Percentiles rank a stretch among this genome's conserved stretches.
phyloP scores from a whole-genome alignment of 1,140 invertebrate species.

The Zaprionus camerounensis region DNA sequence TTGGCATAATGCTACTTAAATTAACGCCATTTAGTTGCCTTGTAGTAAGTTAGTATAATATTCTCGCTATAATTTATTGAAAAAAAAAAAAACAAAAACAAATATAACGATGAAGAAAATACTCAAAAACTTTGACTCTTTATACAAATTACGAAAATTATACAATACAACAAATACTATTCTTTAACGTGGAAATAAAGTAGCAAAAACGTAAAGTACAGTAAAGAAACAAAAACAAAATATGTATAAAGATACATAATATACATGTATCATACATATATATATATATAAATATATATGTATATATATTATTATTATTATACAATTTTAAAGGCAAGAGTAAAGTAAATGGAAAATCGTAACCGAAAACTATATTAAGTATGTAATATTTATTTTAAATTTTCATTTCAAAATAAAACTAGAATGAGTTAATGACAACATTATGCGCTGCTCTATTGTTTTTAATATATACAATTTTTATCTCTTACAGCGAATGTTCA shows the following conservation, averaged over 20 bases:
- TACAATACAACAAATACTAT: constrained; percentile 69
- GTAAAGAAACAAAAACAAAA: constrained; percentile 31
- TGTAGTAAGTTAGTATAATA: constrained; percentile 78
- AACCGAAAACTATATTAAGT: constrained; percentile 69
- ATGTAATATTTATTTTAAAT: constrained; percentile 70
- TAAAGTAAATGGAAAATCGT: constrained; percentile 47
- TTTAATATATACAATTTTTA: neutral
- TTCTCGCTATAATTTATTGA: constrained; percentile 60
- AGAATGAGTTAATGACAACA: constrained; percentile 67
- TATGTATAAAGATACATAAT: constrained; percentile 47
- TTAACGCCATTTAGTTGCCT: constrained; percentile 84
- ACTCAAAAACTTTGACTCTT: constrained; percentile 48
- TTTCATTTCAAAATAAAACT: constrained; percentile 75
- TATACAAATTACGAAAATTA: constrained; percentile 55
- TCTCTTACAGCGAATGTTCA: neutral
- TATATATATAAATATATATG: constrained; percentile 68
- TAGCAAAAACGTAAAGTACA: constrained; percentile 42
- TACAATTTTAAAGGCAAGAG: constrained; percentile 52
- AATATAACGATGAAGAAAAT: constrained; percentile 18
- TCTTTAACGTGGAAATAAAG: constrained; percentile 68
- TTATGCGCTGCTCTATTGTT: neutral
- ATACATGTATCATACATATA: constrained; percentile 47
- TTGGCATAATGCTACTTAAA: constrained; percentile 57
- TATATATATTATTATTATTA: constrained; percentile 68
- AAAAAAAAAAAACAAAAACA: constrained; percentile 16